A percentile compares a stretch with the other conserved stretches of the same genome.
Evolutionary conservation across 2,888 invertebrate species (phyloP).

Genomic region (Acanthosepion esculentum): DNA sequence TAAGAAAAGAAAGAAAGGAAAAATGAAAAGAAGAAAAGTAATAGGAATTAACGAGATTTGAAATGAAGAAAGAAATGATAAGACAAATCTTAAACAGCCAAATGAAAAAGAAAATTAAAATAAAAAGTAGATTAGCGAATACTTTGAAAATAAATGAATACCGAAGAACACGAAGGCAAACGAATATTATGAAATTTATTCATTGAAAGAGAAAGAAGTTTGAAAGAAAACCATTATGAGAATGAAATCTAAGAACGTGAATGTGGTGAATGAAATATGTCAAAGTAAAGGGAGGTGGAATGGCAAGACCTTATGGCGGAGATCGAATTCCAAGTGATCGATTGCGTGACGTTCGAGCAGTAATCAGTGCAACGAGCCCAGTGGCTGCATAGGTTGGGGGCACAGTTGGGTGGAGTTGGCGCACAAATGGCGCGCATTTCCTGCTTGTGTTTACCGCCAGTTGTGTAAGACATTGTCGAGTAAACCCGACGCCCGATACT

Average conservation of each 20-base stretch:
- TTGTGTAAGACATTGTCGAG: conserved; percentile 33
- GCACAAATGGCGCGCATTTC: conserved; percentile 2
- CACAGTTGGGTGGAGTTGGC: neutral
- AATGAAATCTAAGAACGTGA: neutral
- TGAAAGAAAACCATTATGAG: neutral
- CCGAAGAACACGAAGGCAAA: neutral
- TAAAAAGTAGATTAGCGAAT: neutral
- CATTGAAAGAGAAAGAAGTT: neutral
- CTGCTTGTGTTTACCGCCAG: conserved; percentile 4
- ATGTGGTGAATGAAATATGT: neutral
- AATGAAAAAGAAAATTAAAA: neutral
- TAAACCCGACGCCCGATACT: neutral
- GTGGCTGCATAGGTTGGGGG: neutral
- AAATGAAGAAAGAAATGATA: neutral
- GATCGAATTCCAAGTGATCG: conserved; percentile 13
- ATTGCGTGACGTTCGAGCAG: neutral
- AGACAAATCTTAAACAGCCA: neutral
- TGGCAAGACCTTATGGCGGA: neutral
- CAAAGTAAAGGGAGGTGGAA: conserved; percentile 20
- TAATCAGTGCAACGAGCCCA: conserved; percentile 2
- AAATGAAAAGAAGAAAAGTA: too few relatives aligned
- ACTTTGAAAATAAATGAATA: neutral
- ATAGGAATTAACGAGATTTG: too few relatives aligned
- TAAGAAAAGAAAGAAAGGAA: too few relatives aligned
- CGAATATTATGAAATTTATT: neutral